A percentile compares a stretch with the other conserved stretches of the same genome.
These are phyloP conservation scores for Cathartes aura DNA, from an alignment of 2,113 vertebrate genomes.

Conservation along the genomic window DNA sequence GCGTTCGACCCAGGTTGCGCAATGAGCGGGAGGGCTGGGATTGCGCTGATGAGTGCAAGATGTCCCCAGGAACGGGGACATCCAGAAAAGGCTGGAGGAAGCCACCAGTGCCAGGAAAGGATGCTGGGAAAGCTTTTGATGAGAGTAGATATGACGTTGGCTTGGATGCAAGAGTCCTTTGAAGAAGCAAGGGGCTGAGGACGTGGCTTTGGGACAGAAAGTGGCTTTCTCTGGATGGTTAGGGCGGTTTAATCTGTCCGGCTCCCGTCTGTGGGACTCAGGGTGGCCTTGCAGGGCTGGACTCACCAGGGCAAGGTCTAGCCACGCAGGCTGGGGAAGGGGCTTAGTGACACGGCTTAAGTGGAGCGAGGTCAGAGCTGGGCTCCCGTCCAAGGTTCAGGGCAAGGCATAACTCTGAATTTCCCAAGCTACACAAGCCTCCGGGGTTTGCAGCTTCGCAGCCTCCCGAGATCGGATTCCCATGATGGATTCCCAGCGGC, in stretches of 20 bases:
- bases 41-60: not conserved
- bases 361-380: not conserved
- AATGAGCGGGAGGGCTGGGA: not conserved
- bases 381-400: not conserved
- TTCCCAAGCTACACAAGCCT: slow-evolving; percentile 41
- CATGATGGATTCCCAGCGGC: not conserved
- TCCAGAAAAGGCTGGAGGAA: not conserved
- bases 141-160: not conserved
- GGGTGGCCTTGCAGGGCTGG: not conserved
- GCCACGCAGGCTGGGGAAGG: not conserved
- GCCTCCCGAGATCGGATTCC: slow-evolving; percentile 11
- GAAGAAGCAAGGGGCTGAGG: not conserved
- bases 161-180: not conserved
- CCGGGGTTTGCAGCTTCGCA: not conserved
- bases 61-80: not conserved
- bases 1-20: rapidly evolving
- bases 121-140: not conserved
- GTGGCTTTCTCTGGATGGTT: not conserved
- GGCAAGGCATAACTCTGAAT: not conserved
- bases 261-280: not conserved
- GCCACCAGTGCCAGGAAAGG: not conserved
- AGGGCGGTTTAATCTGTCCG: not conserved
- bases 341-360: not conserved
- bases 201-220: not conserved
- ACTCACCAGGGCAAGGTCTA: not conserved